Conservation (phyloP, 2,113 vertebrate species). For the Upupa epops region DNA sequence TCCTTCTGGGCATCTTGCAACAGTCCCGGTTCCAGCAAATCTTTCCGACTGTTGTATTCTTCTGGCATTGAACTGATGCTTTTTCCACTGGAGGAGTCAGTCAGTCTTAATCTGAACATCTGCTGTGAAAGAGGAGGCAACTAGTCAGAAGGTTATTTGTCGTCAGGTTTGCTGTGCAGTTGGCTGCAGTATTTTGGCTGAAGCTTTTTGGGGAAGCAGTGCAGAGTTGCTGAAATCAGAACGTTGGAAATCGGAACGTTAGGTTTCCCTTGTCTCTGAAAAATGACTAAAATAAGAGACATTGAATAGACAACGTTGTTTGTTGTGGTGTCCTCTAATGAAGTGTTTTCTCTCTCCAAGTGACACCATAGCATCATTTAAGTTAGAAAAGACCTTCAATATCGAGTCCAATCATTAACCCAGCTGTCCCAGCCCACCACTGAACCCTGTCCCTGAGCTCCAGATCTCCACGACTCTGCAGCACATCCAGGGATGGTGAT, state of each 20-base stretch:
- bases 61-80: neutral
- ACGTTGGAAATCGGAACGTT: neutral
- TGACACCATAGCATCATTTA: too few relatives aligned
- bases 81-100: constrained; percentile 3
- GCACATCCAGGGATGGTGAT: too few relatives aligned
- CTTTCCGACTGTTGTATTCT: constrained; percentile 4
- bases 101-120: neutral
- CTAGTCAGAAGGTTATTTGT: neutral
- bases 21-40: neutral
- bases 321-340: neutral
- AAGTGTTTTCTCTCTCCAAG: neutral
- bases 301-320: neutral
- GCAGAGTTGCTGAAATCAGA: neutral
- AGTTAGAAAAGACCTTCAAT: too few relatives aligned
- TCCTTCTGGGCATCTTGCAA: neutral
- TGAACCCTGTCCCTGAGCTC: too few relatives aligned
- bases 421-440: too few relatives aligned
- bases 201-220: neutral
- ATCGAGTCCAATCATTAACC: too few relatives aligned
- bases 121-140: neutral
- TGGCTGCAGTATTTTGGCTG: neutral
- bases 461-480: too few relatives aligned
- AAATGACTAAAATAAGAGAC: neutral
- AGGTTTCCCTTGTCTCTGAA: neutral
- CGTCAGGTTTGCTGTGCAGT: neutral